A percentile compares a stretch with the other conserved stretches of the same genome.
phyloP scores from a whole-genome alignment of 2,888 invertebrate genomes.

The Nomada ruficornis region DNA sequence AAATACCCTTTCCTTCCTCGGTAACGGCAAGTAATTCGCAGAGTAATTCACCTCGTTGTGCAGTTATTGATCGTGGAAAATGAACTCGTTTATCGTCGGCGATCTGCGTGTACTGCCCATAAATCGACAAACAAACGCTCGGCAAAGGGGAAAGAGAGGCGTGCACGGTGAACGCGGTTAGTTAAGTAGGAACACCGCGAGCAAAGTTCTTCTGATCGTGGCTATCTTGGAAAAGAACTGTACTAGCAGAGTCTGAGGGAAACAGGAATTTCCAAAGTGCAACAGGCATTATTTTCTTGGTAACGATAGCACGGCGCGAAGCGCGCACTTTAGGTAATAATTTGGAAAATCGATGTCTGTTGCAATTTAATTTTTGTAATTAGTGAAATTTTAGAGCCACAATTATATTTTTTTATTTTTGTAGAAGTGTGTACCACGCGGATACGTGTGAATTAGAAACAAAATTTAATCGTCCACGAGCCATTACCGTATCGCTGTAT shows the following conservation, averaged over 20 bases:
- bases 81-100: conserved; percentile 30
- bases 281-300: not conserved
- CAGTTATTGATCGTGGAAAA: conserved; percentile 46
- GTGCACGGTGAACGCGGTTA: conserved; percentile 16
- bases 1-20: not conserved
- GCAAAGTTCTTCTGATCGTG: conserved; percentile 21
- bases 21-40: conserved; percentile 26
- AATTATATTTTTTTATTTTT: too few relatives aligned
- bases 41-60: conserved; percentile 33
- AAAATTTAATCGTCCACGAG: too few relatives aligned
- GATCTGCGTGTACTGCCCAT: conserved; percentile 38
- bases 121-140: conserved; percentile 44
- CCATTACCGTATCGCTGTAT: too few relatives aligned
- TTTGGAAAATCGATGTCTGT: not conserved
- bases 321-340: not conserved
- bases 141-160: not conserved
- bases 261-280: not conserved
- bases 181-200: conserved; percentile 35
- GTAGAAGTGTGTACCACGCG: too few relatives aligned
- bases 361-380: not conserved
- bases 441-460: too few relatives aligned
- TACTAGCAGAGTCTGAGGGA: not conserved
- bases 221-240: conserved; percentile 14
- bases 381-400: too few relatives aligned
- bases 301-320: not conserved